These are phyloP conservation scores for Marisa cornuarietis DNA, from an alignment of 1,140 invertebrate genomes.

Conservation along the genomic window DNA sequence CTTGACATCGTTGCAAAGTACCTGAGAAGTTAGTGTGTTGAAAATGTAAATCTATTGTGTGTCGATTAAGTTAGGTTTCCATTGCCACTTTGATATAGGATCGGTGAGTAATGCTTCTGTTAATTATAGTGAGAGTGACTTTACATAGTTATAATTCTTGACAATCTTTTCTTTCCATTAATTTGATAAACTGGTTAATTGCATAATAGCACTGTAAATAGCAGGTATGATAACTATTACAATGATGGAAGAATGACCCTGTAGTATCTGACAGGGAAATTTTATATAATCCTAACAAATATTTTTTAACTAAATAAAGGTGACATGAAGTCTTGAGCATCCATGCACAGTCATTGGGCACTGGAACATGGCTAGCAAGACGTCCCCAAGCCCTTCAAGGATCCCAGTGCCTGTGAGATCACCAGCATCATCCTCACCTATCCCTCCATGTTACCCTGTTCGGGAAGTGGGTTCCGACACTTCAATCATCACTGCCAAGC, in stretches of 20 bases:
- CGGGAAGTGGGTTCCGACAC: constrained; percentile 20
- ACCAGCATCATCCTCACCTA: constrained; percentile 11
- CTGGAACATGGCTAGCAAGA: constrained; percentile 50
- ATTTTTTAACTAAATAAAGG: constrained; percentile 1
- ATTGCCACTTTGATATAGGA: too few species aligned
- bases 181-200: not conserved
- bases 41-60: too few species aligned
- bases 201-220: not conserved
- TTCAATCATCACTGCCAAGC: constrained; percentile 6
- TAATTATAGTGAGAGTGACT: too few species aligned
- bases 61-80: too few species aligned
- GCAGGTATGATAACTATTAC: not conserved
- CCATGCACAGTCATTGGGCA: not conserved
- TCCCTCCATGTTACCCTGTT: constrained; percentile 20
- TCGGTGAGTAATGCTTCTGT: too few species aligned
- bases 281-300: not conserved
- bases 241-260: not conserved
- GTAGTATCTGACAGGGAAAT: not conserved
- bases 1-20: too few species aligned
- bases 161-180: not conserved
- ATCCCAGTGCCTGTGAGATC: constrained; percentile 50
- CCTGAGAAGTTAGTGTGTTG: too few species aligned
- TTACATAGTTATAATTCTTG: too few species aligned
- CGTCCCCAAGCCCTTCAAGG: constrained; percentile 50
- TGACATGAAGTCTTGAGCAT: constrained; percentile 10